Percentiles rank a stretch among this genome's conserved stretches.
These are phyloP conservation scores for Cyanoramphus novaezelandiae DNA, from an alignment of 2,113 vertebrate genomes.

Conservation along the genomic window DNA sequence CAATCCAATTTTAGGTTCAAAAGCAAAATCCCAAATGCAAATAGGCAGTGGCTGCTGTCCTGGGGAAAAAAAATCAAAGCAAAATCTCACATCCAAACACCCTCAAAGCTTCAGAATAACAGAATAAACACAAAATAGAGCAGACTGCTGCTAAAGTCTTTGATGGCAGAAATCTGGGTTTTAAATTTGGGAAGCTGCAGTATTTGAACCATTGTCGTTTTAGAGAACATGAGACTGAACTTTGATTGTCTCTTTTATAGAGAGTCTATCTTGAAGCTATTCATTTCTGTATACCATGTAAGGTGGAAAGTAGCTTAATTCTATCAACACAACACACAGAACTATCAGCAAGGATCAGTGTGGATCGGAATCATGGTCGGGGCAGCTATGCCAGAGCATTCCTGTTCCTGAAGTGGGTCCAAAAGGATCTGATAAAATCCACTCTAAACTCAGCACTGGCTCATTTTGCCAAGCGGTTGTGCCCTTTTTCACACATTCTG, in stretches of 20 bases:
- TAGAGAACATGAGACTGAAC: neutral
- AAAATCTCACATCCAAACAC: neutral
- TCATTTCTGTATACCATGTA: rapidly evolving
- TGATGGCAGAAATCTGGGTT: neutral
- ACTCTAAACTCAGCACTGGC: neutral
- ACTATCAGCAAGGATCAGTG: neutral
- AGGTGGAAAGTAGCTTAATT: neutral
- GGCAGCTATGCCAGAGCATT: neutral
- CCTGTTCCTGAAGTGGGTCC: neutral
- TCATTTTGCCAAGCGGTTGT: neutral
- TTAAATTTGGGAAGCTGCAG: neutral
- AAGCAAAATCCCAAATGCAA: neutral
- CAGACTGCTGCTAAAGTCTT: neutral
- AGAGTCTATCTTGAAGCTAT: neutral
- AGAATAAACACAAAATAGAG: neutral
- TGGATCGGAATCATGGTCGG: neutral
- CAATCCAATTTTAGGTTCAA: neutral
- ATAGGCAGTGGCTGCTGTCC: neutral
- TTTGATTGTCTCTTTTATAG: neutral
- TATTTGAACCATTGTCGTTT: neutral
- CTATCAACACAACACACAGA: neutral
- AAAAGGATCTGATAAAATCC: neutral
- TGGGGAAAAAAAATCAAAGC: neutral
- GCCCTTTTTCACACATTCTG: neutral
- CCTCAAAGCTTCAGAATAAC: neutral